These are phyloP conservation scores for Cheirogaleus medius DNA, from an alignment of 2,113 vertebrate genomes.

Conservation along the genomic window DNA sequence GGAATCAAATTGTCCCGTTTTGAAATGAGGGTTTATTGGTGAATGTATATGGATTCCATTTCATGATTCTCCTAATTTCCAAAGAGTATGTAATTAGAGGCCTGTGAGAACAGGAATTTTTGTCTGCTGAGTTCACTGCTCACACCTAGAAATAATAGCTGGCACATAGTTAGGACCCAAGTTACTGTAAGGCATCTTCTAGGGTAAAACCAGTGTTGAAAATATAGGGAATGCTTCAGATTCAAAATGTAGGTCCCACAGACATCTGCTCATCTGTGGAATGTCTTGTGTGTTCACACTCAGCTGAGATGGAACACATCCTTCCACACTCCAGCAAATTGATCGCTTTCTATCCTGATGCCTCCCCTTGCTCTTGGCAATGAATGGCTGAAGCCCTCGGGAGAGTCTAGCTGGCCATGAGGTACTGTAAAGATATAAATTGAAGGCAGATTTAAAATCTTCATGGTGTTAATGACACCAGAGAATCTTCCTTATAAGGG, in stretches of 20 bases:
- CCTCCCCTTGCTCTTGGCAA: not conserved
- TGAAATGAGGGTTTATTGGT: not conserved
- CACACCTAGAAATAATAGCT: not conserved
- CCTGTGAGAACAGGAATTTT: not conserved
- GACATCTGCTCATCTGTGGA: rapidly evolving
- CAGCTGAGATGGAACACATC: not conserved
- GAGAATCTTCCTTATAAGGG: not conserved
- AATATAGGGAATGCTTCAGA: not conserved
- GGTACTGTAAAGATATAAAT: not conserved
- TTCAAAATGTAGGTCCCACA: not conserved
- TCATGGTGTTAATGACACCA: not conserved
- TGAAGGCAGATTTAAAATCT: not conserved
- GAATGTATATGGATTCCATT: not conserved
- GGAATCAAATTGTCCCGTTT: not conserved
- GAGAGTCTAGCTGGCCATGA: not conserved
- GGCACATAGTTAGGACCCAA: not conserved
- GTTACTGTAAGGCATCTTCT: not conserved
- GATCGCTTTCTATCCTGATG: not conserved
- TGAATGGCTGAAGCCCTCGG: not conserved
- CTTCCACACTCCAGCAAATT: not conserved
- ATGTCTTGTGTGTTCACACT: not conserved
- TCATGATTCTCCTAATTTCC: not conserved
- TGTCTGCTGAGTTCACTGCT: not conserved
- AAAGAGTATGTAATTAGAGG: not conserved
- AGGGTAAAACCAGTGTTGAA: not conserved